These are phyloP conservation scores for Ormyrus rosae DNA, from an alignment of 2,888 invertebrate genomes.

Conservation along the genomic window DNA sequence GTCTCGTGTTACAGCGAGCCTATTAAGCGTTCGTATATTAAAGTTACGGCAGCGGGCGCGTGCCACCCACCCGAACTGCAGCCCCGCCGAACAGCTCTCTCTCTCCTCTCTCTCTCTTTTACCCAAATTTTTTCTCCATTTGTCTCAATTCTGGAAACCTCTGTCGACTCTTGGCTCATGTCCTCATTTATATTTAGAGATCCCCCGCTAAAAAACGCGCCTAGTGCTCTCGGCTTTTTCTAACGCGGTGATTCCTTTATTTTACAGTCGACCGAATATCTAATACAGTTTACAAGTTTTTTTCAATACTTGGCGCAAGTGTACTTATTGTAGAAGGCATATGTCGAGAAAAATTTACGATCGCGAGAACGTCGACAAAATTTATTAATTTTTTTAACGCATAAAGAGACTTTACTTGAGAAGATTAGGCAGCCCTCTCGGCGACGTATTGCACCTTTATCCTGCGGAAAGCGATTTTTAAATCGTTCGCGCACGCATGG, in stretches of 20 bases:
- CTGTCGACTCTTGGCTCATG: too few relatives aligned
- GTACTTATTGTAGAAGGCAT: too few relatives aligned
- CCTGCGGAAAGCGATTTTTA: background rate
- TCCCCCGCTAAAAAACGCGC: too few relatives aligned
- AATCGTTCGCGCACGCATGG: conserved; percentile 7
- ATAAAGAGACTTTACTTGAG: background rate
- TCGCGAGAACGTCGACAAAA: too few relatives aligned
- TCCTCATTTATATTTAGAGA: too few relatives aligned
- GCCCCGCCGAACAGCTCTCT: background rate
- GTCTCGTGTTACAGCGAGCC: conserved; percentile 73
- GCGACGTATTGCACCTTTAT: background rate
- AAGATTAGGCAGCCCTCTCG: background rate
- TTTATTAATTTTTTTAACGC: background rate
- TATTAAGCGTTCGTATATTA: conserved; percentile 72
- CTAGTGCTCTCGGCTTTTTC: too few relatives aligned
- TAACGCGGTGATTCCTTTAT: too few relatives aligned
- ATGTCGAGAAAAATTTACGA: too few relatives aligned
- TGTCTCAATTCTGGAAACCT: conserved; percentile 45
- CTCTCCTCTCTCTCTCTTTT: too few relatives aligned
- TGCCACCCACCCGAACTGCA: conserved; percentile 69
- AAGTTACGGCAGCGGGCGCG: conserved; percentile 73
- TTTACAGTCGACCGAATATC: too few relatives aligned
- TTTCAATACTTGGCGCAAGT: too few relatives aligned
- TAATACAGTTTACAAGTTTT: too few relatives aligned
- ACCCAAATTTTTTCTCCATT: conserved; percentile 55